Conservation (phyloP, 2,113 vertebrate species). For the Alligator sinensis region DNA sequence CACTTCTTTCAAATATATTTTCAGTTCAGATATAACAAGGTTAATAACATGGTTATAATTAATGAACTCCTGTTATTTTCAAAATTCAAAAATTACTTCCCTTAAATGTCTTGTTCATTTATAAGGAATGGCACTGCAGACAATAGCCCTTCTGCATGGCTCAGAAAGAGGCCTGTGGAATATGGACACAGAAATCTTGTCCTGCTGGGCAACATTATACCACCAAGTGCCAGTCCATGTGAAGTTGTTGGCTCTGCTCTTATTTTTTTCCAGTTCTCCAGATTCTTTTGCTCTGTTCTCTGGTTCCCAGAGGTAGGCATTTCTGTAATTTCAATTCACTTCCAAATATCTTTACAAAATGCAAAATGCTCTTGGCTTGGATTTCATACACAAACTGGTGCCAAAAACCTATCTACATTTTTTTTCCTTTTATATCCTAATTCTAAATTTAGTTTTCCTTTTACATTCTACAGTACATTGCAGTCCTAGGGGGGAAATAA, state of each 20-base stretch:
- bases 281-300: conserved; percentile 69
- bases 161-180: conserved; percentile 7
- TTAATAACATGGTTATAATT: background rate
- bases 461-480: conserved; percentile 63
- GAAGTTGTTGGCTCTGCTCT: conserved; percentile 55
- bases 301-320: conserved; percentile 84
- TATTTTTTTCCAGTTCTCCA: conserved; percentile 50
- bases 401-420: conserved; percentile 80
- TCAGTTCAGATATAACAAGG: background rate
- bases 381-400: conserved; percentile 43
- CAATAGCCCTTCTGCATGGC: conserved; percentile 6
- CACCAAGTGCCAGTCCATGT: conserved; percentile 48
- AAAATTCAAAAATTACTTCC: background rate
- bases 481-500: conserved; percentile 32
- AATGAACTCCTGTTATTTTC: background rate
- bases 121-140: background rate
- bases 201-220: conserved; percentile 54
- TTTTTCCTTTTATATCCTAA: conserved; percentile 78
- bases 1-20: conserved; percentile 11
- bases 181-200: conserved; percentile 43
- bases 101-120: background rate
- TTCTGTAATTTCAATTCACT: conserved; percentile 79
- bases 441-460: conserved; percentile 76
- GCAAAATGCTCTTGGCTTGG: conserved; percentile 71
- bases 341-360: conserved; percentile 83